Evolutionary conservation across 2,797 vertebrate genomes (phyloP).

Genomic region (Limosa lapponica): DNA sequence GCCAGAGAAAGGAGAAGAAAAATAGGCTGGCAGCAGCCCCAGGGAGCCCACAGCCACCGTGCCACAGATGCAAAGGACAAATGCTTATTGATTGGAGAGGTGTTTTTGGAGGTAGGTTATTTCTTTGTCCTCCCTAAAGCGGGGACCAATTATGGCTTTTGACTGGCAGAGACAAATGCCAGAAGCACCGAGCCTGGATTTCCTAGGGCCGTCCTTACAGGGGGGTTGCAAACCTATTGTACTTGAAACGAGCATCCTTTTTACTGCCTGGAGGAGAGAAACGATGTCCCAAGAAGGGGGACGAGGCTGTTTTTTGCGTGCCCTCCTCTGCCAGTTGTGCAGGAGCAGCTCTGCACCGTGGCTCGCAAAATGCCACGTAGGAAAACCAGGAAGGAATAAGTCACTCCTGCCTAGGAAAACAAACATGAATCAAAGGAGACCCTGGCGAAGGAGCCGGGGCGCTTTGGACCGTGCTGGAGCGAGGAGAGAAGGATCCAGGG

Average conservation of each 20-base stretch:
- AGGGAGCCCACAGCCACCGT: conserved; percentile 32
- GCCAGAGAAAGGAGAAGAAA: conserved; percentile 40
- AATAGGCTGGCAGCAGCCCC: conserved; percentile 42
- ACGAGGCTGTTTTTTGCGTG: fast-evolving
- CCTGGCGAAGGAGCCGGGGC: neutral
- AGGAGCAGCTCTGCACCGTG: neutral
- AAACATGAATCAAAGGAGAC: neutral
- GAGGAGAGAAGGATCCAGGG: neutral
- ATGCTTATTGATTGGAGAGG: conserved; percentile 50
- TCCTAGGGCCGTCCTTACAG: neutral
- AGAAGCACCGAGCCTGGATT: neutral
- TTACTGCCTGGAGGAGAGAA: neutral
- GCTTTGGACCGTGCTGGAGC: neutral
- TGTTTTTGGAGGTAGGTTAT: conserved; percentile 58
- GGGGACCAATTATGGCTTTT: conserved; percentile 15
- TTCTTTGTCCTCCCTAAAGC: conserved; percentile 42
- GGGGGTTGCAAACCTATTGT: neutral
- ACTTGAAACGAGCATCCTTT: neutral
- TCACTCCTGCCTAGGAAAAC: neutral
- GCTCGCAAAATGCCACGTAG: neutral
- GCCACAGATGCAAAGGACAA: conserved; percentile 54
- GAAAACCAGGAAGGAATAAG: neutral
- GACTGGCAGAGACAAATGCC: conserved; percentile 53
- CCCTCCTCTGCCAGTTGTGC: neutral
- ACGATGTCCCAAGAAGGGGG: fast-evolving